phyloP scores from a whole-genome alignment of 2,797 vertebrate genomes.

The Buphagus erythrorhynchus region DNA sequence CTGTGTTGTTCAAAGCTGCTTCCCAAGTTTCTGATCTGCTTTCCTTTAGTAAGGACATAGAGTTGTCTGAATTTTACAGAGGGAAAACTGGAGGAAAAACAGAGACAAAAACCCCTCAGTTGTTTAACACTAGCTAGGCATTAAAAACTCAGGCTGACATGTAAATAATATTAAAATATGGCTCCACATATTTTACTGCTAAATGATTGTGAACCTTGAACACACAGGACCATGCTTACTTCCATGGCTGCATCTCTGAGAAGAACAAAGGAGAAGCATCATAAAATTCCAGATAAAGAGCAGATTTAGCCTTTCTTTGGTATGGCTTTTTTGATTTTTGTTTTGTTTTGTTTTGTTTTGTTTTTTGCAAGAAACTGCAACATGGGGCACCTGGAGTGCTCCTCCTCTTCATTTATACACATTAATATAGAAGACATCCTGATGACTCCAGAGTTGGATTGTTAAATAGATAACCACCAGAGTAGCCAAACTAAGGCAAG shows the following conservation, averaged over 20 bases:
- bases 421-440: neutral
- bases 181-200: neutral
- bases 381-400: neutral
- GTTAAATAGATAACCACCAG: neutral
- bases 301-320: neutral
- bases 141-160: neutral
- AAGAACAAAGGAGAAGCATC: neutral
- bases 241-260: neutral
- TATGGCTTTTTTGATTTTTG: neutral
- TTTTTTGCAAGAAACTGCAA: neutral
- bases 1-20: neutral
- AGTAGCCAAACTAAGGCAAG: neutral
- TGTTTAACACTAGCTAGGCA: neutral
- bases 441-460: neutral
- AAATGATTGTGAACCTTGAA: neutral
- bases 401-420: neutral
- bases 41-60: neutral
- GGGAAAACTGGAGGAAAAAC: neutral
- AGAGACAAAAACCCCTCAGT: rapidly evolving
- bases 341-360: too few species aligned
- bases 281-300: neutral
- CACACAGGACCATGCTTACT: neutral
- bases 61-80: neutral
- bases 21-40: neutral
- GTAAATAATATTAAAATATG: neutral